Percentiles rank a stretch among this genome's conserved stretches.
Conservation (phyloP, 35 echinoderm and acorn worm species). For the Amphiura filiformis region DNA sequence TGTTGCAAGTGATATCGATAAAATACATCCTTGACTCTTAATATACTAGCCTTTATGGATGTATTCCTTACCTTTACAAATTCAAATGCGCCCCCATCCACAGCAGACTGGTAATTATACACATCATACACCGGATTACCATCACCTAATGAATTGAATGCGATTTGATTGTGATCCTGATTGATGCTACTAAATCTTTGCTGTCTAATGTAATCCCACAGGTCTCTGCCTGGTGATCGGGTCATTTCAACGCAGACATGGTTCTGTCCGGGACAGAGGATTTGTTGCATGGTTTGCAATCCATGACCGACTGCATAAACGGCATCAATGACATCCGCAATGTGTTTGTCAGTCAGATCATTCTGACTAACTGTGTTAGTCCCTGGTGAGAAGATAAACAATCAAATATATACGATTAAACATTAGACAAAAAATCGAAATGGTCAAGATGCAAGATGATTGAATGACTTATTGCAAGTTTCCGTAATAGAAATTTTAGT, state of each 20-base stretch:
- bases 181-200: slow-evolving; percentile 49
- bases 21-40: no score
- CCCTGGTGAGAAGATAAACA: slow-evolving; percentile 44
- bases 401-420: no score
- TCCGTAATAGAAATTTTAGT: no score
- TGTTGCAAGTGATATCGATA: no score
- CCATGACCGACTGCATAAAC: slow-evolving; percentile 58
- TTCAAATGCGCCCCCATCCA: not conserved
- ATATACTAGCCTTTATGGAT: no score
- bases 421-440: no score
- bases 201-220: slow-evolving; percentile 21
- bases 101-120: slow-evolving; percentile 55
- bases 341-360: slow-evolving; percentile 39
- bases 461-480: no score
- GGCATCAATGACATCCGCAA: slow-evolving; percentile 73
- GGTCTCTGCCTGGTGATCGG: slow-evolving; percentile 32
- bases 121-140: slow-evolving; percentile 42
- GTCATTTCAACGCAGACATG: slow-evolving; percentile 64
- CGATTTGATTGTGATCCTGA: slow-evolving; percentile 23
- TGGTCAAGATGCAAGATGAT: no score
- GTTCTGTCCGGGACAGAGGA: slow-evolving; percentile 17
- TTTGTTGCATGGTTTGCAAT: slow-evolving; percentile 40
- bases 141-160: slow-evolving; percentile 60
- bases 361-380: slow-evolving; percentile 31
- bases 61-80: slow-evolving; percentile 34